These are phyloP conservation scores for Cheilosia urbana DNA, from an alignment of 2,888 invertebrate species.

Conservation along the genomic window DNA sequence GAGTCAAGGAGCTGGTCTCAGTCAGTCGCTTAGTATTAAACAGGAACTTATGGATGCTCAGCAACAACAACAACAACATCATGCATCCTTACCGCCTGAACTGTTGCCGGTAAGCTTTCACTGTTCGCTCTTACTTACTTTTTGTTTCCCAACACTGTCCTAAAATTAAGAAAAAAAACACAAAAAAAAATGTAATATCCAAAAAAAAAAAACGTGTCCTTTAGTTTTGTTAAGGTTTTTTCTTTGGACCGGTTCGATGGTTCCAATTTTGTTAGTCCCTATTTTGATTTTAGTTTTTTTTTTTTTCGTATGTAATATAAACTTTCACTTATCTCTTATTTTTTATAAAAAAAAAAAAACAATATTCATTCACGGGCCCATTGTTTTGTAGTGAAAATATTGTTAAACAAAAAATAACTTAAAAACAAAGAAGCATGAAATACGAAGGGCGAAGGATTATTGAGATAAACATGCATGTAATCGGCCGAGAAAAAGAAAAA, in stretches of 20 bases:
- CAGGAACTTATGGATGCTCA: constrained; percentile 84
- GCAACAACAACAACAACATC: constrained; percentile 82
- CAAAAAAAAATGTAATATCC: constrained; percentile 16
- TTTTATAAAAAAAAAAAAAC: constrained; percentile 32
- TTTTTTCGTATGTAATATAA: constrained; percentile 39
- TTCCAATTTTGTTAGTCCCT: constrained; percentile 80
- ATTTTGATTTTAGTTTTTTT: constrained; percentile 50
- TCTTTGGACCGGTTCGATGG: constrained; percentile 84
- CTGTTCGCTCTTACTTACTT: constrained; percentile 5
- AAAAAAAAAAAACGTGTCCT: constrained; percentile 44
- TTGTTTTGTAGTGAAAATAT: constrained; percentile 33
- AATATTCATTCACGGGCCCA: constrained; percentile 1
- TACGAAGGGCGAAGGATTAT: constrained; percentile 81
- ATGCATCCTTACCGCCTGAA: constrained; percentile 82
- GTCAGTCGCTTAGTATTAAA: constrained; percentile 84
- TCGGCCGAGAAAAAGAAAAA: constrained; percentile 84
- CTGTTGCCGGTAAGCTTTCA: constrained; percentile 83
- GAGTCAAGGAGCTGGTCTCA: constrained; percentile 81
- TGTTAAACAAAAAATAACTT: constrained; percentile 77
- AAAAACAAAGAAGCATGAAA: constrained; percentile 72
- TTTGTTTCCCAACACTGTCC: constrained; percentile 18
- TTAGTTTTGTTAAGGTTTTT: constrained; percentile 84
- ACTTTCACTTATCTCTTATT: constrained; percentile 20
- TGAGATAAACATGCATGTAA: constrained; percentile 77
- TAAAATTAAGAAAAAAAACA: constrained; percentile 7